Evolutionary conservation across 2,888 invertebrate species (phyloP).

Genomic region (Leucophora obtusa): DNA sequence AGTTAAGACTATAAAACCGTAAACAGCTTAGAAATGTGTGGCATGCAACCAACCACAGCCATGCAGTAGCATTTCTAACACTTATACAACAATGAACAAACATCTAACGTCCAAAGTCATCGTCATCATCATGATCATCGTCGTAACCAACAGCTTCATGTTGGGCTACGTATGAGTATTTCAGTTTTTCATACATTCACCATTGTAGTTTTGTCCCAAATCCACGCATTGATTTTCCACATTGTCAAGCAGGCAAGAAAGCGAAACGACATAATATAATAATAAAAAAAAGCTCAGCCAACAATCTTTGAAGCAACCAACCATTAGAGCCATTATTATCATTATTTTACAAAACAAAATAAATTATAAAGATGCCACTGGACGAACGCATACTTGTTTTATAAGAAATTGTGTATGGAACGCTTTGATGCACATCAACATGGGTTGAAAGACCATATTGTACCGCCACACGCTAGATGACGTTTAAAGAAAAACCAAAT

Average conservation of each 20-base stretch:
- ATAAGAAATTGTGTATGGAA: constrained; percentile 37
- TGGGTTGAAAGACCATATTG: constrained; percentile 40
- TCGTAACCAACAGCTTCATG: constrained; percentile 15
- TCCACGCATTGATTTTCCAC: constrained; percentile 73
- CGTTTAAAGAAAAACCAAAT: constrained; percentile 34
- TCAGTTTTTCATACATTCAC: constrained; percentile 11
- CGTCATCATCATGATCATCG: constrained; percentile 48
- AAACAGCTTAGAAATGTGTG: constrained; percentile 46
- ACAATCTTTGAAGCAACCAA: constrained; percentile 56
- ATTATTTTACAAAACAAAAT: constrained; percentile 59
- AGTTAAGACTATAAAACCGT: constrained; percentile 58
- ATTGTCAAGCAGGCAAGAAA: constrained; percentile 73
- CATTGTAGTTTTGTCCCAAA: constrained; percentile 69
- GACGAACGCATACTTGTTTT: constrained; percentile 55
- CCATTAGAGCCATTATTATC: constrained; percentile 58
- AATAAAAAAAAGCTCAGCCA: constrained; percentile 26
- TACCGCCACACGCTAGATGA: constrained; percentile 58
- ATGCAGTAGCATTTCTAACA: constrained; percentile 43
- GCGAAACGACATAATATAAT: constrained; percentile 68
- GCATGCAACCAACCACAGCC: constrained; percentile 57
- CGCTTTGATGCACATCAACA: constrained; percentile 58
- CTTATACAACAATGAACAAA: constrained; percentile 32
- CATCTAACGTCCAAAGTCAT: constrained; percentile 49
- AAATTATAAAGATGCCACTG: constrained; percentile 57
- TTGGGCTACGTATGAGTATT: not conserved